Conservation (phyloP, 2,888 invertebrate species). For the Eubasilissa splendida region DNA sequence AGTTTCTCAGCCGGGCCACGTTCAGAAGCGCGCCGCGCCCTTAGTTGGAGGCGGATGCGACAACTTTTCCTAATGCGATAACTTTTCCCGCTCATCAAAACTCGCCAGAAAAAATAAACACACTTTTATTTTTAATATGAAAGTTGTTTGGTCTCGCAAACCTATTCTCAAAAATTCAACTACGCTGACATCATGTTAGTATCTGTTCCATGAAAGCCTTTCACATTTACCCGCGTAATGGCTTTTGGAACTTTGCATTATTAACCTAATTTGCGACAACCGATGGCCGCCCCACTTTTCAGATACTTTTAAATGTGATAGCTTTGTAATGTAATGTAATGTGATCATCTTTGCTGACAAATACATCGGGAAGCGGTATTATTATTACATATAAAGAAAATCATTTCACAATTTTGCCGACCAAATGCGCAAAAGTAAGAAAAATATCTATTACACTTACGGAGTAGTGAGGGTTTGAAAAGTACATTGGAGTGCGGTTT, state of each 20-base stretch:
- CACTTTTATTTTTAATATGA: conserved; percentile 47
- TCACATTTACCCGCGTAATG: conserved; percentile 2
- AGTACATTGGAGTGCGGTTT: too few relatives aligned
- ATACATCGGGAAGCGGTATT: too few relatives aligned
- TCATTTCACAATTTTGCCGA: too few relatives aligned
- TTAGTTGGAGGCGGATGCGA: not conserved
- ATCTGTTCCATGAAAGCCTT: conserved; percentile 28
- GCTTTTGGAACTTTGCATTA: conserved; percentile 2
- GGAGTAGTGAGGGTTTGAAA: too few relatives aligned
- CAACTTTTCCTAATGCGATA: conserved; percentile 37
- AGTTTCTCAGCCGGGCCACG: conserved; percentile 2
- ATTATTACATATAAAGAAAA: too few relatives aligned
- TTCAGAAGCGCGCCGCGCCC: not conserved
- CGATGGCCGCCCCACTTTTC: too few relatives aligned
- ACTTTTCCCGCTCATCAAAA: conserved; percentile 55
- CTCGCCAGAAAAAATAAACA: conserved; percentile 52
- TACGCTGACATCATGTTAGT: not conserved
- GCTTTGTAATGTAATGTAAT: too few relatives aligned
- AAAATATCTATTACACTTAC: too few relatives aligned
- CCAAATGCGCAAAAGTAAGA: too few relatives aligned
- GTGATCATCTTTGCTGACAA: too few relatives aligned
- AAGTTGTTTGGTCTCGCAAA: conserved; percentile 26
- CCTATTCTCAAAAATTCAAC: conserved; percentile 13
- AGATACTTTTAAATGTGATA: too few relatives aligned
- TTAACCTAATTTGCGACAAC: not conserved